phyloP scores from a whole-genome alignment of 2,797 vertebrate species.

The Sebastes vulpes region DNA sequence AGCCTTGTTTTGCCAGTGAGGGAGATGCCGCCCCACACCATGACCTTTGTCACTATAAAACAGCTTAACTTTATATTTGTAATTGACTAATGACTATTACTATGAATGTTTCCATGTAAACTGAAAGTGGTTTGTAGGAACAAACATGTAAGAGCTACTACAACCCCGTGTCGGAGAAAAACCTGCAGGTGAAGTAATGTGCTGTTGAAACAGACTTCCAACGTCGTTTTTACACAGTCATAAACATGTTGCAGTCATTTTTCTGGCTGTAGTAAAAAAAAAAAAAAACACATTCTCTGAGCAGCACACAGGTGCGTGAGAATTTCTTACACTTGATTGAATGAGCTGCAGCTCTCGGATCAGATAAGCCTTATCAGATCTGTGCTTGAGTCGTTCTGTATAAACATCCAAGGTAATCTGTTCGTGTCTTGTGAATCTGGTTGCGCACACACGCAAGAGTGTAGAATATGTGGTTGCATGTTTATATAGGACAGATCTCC shows the following conservation, averaged over 20 bases:
- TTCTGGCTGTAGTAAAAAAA: background rate
- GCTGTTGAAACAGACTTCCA: background rate
- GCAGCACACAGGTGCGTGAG: conserved; percentile 72
- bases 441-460: background rate
- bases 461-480: conserved; percentile 61
- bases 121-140: background rate
- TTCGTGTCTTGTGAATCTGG: conserved; percentile 12
- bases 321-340: conserved; percentile 84
- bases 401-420: conserved; percentile 81
- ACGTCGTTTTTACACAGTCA: conserved; percentile 12
- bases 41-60: background rate
- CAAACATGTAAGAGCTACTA: background rate
- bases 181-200: conserved; percentile 1
- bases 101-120: background rate
- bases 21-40: too few relatives aligned
- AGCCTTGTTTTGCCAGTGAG: too few relatives aligned
- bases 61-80: background rate
- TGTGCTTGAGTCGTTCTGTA: conserved; percentile 81
- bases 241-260: background rate
- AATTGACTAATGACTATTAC: background rate
- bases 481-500: conserved; percentile 66
- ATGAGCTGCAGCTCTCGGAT: conserved; percentile 81
- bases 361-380: conserved; percentile 87
- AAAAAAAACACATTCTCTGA: background rate
- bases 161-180: background rate